A percentile compares a stretch with the other conserved stretches of the same genome.
phyloP scores from a whole-genome alignment of 2,888 invertebrate species.

The Idaea straminata region DNA sequence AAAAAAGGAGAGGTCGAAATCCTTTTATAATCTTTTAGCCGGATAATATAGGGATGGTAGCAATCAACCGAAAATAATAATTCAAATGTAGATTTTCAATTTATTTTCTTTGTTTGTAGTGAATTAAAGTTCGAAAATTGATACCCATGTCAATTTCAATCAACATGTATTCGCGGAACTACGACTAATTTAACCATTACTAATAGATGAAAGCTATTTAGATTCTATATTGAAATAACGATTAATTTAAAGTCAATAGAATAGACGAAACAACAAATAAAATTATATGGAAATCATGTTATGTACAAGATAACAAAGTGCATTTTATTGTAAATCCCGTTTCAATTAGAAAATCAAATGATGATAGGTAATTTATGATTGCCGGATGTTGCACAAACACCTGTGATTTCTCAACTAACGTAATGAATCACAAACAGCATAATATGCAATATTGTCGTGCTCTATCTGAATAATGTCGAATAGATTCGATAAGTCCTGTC shows the following conservation, averaged over 20 bases:
- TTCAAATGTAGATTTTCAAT: not conserved
- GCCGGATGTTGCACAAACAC: slow-evolving; percentile 16
- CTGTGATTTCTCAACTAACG: slow-evolving; percentile 20
- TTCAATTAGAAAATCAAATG: not conserved
- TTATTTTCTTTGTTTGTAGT: not conserved
- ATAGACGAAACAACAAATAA: not conserved
- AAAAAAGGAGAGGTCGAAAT: too few relatives aligned
- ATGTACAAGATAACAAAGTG: too few relatives aligned
- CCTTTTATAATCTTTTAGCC: too few relatives aligned
- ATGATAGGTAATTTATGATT: not conserved
- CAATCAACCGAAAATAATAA: too few relatives aligned
- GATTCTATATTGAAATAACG: not conserved
- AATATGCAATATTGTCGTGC: slow-evolving; percentile 1
- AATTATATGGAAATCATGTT: not conserved
- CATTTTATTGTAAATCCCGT: too few relatives aligned
- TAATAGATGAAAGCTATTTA: not conserved
- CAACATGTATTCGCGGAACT: not conserved
- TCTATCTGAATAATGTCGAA: slow-evolving; percentile 19
- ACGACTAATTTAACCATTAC: not conserved
- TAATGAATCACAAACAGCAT: slow-evolving; percentile 37
- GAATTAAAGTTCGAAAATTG: not conserved
- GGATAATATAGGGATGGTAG: too few relatives aligned
- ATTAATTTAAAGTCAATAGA: not conserved
- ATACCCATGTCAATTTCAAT: not conserved
- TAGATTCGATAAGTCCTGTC: slow-evolving; percentile 16